Base-by-base conservation (phyloP, 2,888 invertebrate genomes). In the Andricus curvator region DNA sequence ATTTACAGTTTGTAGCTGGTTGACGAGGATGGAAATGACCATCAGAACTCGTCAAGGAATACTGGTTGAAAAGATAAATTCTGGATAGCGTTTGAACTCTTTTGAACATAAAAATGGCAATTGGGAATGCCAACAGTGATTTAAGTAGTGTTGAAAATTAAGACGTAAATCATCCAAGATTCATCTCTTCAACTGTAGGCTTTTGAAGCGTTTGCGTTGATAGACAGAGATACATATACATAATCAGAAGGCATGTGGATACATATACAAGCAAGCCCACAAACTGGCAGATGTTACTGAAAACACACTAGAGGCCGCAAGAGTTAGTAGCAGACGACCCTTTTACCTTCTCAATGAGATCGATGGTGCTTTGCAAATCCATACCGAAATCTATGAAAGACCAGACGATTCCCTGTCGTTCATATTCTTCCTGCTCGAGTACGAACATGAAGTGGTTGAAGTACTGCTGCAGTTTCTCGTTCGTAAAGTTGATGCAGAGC, bases 381-480 rank as follows among this genome's bases (percentile, higher is more conserved):
- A 98, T 96, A 94, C 98, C 98, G 93, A 98, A 98, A 95, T 98
- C 98, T 93, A 98, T 98, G 94, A 98, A 98, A 89, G 95, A 96
- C 98, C 98, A 98, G 89, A 95, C 94, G 93, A 98, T 97, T 90
- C 97, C 97, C 94, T 98, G 97, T 90, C 96, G 95, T 94, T 97
- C 97, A 94, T 98, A 98, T 93, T 98, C 98, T 93, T 98, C 98
- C 95, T 98, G 98, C 94, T 98, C 98, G 94, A 98, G 94, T 89
- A 98, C 96, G 94, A 98, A 98, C 98, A 98, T 98, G 95, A 97
- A 96, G 93, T 98, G 98, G 94, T 98, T 98, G 96, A 98, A 98
- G 95, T 97, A 98, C 93, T 98, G 98, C 94, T 98, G 98, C 89
- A 98, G 95, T 94, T 97, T 97, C 94, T 98, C 98, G 93, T 98